Conservation (phyloP, 2,888 invertebrate species). For the Yponomeuta plumbellus region DNA sequence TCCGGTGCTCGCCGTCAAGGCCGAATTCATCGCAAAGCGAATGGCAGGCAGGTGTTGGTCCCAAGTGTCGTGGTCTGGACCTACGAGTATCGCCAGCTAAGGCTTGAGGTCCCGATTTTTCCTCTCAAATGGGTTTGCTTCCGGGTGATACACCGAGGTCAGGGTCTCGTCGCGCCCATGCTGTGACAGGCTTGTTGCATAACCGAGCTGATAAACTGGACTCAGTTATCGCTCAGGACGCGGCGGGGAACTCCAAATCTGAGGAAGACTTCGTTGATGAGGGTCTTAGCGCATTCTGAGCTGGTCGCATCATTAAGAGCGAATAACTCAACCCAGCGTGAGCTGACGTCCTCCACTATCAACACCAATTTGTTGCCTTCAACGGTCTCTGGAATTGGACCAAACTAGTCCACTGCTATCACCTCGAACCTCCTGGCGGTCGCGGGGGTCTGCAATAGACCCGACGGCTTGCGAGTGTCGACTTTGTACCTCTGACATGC, state of each 20-base stretch:
- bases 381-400: neutral
- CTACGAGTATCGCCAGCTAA: conserved; percentile 24
- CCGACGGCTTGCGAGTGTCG: too few species aligned
- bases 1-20: neutral
- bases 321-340: conserved; percentile 30
- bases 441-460: neutral
- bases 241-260: conserved; percentile 34
- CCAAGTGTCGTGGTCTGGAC: conserved; percentile 6
- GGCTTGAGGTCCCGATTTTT: conserved; percentile 30
- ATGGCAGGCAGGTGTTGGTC: neutral
- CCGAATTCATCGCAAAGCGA: conserved; percentile 4
- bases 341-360: conserved; percentile 19
- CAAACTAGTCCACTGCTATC: neutral
- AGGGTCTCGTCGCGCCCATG: too few species aligned
- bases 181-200: conserved; percentile 34
- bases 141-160: conserved; percentile 15
- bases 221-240: conserved; percentile 39
- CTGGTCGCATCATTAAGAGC: conserved; percentile 24
- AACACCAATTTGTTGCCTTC: neutral
- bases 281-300: conserved; percentile 21
- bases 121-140: conserved; percentile 32
- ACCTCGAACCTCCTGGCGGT: neutral
- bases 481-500: too few species aligned
- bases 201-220: conserved; percentile 34
- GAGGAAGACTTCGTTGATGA: conserved; percentile 26